phyloP scores from a whole-genome alignment of 2,113 vertebrate genomes.

The Alces alces region DNA sequence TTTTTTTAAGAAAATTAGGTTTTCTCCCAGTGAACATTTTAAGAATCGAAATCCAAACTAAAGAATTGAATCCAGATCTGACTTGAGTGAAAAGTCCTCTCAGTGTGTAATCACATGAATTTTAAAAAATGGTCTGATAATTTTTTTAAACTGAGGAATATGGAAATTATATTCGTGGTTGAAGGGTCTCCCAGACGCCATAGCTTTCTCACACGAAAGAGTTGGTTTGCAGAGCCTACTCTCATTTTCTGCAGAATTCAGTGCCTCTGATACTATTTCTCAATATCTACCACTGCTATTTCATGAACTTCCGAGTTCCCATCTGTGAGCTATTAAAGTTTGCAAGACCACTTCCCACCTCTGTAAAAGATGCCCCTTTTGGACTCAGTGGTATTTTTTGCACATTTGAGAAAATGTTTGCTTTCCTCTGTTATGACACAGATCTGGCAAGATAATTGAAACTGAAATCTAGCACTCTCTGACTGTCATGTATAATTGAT shows the following conservation, averaged over 20 bases:
- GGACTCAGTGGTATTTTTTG: conserved; percentile 11
- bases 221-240: background rate
- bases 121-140: background rate
- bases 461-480: background rate
- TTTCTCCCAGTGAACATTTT: background rate
- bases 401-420: conserved; percentile 49
- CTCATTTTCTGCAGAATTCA: background rate
- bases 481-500: conserved; percentile 43
- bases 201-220: background rate
- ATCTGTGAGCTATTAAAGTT: conserved; percentile 30
- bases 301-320: background rate
- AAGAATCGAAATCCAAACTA: background rate
- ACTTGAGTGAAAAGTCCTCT: background rate
- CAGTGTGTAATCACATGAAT: background rate
- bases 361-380: conserved; percentile 39
- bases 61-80: background rate
- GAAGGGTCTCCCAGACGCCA: background rate
- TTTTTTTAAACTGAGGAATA: background rate
- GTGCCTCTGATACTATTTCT: background rate
- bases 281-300: background rate
- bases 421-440: background rate
- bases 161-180: background rate
- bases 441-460: conserved; percentile 37
- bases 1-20: background rate
- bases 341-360: background rate